Conservation (phyloP, 23 tunicate species). For the Phallusia fumigata region DNA sequence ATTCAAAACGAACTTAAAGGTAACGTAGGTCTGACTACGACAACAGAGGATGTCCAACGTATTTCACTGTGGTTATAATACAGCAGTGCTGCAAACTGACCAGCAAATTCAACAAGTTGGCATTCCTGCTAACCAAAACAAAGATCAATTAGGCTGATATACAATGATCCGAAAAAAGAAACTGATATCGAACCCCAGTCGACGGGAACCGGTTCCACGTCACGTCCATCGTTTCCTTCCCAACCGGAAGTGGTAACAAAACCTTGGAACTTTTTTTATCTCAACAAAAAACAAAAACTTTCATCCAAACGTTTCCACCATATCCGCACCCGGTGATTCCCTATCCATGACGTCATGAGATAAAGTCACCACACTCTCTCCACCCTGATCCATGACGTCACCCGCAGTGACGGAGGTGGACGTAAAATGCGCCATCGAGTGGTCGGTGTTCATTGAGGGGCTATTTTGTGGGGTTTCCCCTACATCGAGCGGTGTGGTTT, state of each 20-base stretch:
- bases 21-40: too few species aligned
- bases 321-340: background rate
- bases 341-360: background rate
- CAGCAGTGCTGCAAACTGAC: too few species aligned
- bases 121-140: too few species aligned
- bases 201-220: background rate
- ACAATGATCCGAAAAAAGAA: background rate
- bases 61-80: too few species aligned
- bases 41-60: too few species aligned
- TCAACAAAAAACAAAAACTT: background rate
- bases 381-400: conserved; percentile 14
- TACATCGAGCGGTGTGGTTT: conserved; percentile 6
- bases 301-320: background rate
- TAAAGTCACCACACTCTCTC: background rate
- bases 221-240: background rate
- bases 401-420: background rate
- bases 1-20: too few species aligned
- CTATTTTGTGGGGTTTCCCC: conserved; percentile 65
- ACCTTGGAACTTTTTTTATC: background rate
- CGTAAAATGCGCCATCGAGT: background rate
- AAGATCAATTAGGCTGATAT: too few species aligned
- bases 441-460: conserved; percentile 42
- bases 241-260: background rate
- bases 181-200: background rate
- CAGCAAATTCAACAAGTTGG: too few species aligned